phyloP scores from a whole-genome alignment of 2,888 invertebrate genomes.

The Eilema sororculum region DNA sequence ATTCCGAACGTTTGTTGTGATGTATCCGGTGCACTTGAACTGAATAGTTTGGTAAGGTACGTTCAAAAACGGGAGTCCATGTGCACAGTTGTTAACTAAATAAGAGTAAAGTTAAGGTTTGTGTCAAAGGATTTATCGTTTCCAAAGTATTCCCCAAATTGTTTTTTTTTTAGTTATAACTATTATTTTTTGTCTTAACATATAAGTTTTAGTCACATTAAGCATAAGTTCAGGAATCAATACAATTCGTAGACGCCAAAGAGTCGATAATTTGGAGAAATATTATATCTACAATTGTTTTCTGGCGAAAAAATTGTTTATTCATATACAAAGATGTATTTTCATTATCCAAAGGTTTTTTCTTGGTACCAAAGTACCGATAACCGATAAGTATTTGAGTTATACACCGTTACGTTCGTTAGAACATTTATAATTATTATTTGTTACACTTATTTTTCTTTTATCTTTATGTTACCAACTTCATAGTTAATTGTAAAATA shows the following conservation, averaged over 20 bases:
- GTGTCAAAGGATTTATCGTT: constrained; percentile 87
- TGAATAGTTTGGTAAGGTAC: constrained; percentile 69
- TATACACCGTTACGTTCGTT: constrained; percentile 53
- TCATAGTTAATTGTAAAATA: constrained; percentile 67
- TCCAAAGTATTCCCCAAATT: constrained; percentile 88
- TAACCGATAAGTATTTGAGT: constrained; percentile 46
- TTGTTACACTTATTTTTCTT: constrained; percentile 66
- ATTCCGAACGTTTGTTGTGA: constrained; percentile 84
- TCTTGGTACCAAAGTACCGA: constrained; percentile 46
- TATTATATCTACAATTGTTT: constrained; percentile 33
- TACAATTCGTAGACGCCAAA: constrained; percentile 77
- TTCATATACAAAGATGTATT: constrained; percentile 43
- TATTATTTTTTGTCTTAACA: constrained; percentile 66
- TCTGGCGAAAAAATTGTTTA: constrained; percentile 50
- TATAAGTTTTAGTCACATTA: constrained; percentile 82
- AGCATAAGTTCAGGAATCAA: constrained; percentile 75
- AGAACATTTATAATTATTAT: constrained; percentile 61
- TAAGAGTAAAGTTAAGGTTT: constrained; percentile 83
- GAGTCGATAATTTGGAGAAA: constrained; percentile 64
- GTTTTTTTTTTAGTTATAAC: constrained; percentile 65
- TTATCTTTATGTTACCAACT: constrained; percentile 79
- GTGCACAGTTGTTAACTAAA: constrained; percentile 86
- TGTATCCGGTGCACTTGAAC: constrained; percentile 84
- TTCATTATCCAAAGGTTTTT: constrained; percentile 58
- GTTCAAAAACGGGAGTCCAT: constrained; percentile 74